Evolutionary conservation across 2,888 invertebrate genomes (phyloP).

Genomic region (Thelaira solivaga): DNA sequence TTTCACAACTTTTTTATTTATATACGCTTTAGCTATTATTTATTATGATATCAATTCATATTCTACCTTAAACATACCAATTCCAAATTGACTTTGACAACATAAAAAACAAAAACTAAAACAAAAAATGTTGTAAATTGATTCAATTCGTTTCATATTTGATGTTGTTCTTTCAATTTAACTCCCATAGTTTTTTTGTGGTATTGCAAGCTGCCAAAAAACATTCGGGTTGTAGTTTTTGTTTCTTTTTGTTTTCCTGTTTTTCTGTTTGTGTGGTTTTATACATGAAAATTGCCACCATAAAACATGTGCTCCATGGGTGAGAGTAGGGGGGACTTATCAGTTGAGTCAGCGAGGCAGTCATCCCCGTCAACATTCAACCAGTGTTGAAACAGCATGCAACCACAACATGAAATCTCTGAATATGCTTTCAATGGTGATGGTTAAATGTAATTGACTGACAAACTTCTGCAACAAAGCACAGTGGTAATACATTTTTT

Average conservation of each 20-base stretch:
- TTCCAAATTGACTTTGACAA: conserved; percentile 50
- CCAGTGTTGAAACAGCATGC: conserved; percentile 55
- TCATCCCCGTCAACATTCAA: conserved; percentile 39
- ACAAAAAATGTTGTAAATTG: conserved; percentile 26
- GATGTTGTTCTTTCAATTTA: conserved; percentile 14
- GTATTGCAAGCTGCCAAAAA: background rate
- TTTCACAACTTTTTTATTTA: background rate
- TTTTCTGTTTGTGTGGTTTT: conserved; percentile 14
- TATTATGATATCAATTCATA: background rate
- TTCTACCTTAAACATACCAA: background rate
- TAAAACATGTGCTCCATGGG: conserved; percentile 8
- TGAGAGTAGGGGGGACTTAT: conserved; percentile 24
- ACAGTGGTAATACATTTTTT: no score
- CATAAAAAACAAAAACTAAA: no score
- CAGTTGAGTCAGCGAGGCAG: conserved; percentile 24
- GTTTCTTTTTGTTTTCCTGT: no score
- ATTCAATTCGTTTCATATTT: conserved; percentile 44
- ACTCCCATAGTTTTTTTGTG: conserved; percentile 1
- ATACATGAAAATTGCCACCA: conserved; percentile 37
- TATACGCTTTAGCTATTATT: background rate
- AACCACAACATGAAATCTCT: conserved; percentile 61
- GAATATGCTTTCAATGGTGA: conserved; percentile 39
- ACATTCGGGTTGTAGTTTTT: background rate
- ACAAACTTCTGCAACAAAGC: conserved; percentile 48
- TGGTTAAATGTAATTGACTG: conserved; percentile 62